These are phyloP conservation scores for Masticophis lateralis DNA, from an alignment of 2,797 vertebrate species.

Conservation along the genomic window DNA sequence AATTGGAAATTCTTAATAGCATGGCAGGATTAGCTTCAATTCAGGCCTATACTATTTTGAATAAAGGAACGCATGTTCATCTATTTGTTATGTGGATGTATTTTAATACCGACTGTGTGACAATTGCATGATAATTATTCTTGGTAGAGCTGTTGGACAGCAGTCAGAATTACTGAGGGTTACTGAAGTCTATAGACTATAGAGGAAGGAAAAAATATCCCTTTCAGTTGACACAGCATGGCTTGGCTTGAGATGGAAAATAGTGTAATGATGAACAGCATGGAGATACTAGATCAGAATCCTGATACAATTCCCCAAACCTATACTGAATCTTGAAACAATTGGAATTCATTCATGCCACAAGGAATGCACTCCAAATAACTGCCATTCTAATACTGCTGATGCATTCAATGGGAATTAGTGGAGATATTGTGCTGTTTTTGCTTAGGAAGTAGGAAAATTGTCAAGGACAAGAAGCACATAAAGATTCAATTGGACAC, in stretches of 20 bases:
- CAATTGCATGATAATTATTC: slow-evolving; percentile 8
- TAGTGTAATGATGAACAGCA: background rate
- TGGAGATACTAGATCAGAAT: background rate
- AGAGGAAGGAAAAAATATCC: background rate
- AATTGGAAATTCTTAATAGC: slow-evolving; percentile 19
- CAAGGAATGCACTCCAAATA: background rate
- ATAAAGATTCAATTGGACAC: background rate
- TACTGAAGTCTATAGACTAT: slow-evolving; percentile 19
- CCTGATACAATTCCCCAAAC: background rate
- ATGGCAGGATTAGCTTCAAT: slow-evolving; percentile 34
- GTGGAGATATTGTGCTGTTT: background rate
- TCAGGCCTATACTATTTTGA: slow-evolving; percentile 31
- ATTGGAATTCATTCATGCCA: background rate
- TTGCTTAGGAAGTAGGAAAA: background rate
- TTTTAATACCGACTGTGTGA: slow-evolving; percentile 33
- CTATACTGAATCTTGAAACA: background rate
- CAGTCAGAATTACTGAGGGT: slow-evolving; percentile 17
- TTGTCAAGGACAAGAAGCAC: background rate
- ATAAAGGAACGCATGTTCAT: slow-evolving; percentile 36
- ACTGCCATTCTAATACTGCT: background rate
- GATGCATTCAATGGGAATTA: background rate
- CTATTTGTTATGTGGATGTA: background rate
- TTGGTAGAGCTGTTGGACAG: slow-evolving; percentile 7
- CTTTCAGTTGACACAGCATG: background rate
- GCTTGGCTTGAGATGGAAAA: background rate